phyloP scores from a whole-genome alignment of 2,113 vertebrate genomes.

The Lepus timidus region DNA sequence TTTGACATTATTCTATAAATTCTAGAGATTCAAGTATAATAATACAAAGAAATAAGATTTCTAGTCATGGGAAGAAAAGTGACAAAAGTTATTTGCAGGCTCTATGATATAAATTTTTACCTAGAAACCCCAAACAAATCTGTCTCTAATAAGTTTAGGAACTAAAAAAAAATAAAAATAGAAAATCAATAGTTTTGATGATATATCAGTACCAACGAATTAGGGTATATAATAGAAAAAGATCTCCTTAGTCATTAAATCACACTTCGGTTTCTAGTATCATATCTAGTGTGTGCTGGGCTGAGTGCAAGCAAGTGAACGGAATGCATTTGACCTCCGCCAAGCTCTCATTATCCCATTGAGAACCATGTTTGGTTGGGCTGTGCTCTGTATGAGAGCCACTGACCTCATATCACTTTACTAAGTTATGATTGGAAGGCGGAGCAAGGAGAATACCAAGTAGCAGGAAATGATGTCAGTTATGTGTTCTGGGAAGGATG shows the following conservation, averaged over 20 bases:
- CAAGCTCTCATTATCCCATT: not conserved
- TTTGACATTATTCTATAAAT: conserved; percentile 33
- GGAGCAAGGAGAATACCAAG: not conserved
- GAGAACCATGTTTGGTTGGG: not conserved
- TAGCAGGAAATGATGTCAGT: not conserved
- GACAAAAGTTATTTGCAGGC: not conserved
- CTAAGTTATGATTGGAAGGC: not conserved
- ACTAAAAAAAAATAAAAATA: not conserved
- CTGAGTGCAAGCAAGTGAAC: not conserved
- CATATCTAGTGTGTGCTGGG: not conserved
- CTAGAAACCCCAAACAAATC: conserved; percentile 37
- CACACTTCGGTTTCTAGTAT: not conserved
- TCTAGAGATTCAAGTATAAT: conserved; percentile 4
- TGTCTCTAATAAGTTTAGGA: conserved; percentile 34
- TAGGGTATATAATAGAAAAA: conserved; percentile 11
- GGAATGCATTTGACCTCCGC: not conserved
- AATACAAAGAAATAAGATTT: not conserved
- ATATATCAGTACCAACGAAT: not conserved
- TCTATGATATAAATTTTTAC: conserved; percentile 25
- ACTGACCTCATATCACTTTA: not conserved
- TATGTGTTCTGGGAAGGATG: not conserved
- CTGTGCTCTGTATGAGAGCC: not conserved
- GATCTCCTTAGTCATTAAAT: not conserved
- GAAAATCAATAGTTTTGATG: not conserved
- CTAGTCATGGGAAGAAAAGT: not conserved